Evolutionary conservation across 2,113 vertebrate genomes (phyloP), one percentile per base, ranked within the genome.

Genomic region (Psammodynastes pulverulentus): DNA sequence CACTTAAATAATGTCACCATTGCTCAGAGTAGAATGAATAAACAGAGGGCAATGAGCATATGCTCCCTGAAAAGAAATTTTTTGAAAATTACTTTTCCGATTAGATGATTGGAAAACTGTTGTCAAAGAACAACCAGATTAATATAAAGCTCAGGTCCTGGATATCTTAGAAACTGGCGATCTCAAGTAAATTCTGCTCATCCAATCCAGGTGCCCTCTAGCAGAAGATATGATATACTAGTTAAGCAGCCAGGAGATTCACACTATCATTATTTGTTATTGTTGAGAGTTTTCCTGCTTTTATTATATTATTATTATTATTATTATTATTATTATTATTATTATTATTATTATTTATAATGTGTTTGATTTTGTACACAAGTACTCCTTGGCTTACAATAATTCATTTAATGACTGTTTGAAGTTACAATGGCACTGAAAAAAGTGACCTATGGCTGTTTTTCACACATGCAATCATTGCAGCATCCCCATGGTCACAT

Each of bases 1-100:
- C 96, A 97, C 95, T 98, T 98, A 98, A 98, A 97, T 97, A 98
- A 96, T 96, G 95, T 97, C 96, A 97, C 94, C 96, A 96, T 95
- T 97, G 96, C 96, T 97, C 97, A 96, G 96, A 97, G 96, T 95
- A 96, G 97, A 97, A 95, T 49, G 94, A 91, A 96, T 93, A 96
- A 95, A 95, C 95, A 96, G 92, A 13, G 92, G 95, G 88, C 91
- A 94, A 93, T 90, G 94, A 96, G 97, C 94, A 95, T 94, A 94
- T 94, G 94, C 95, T 96, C 91, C 88, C 54, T 54, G 67, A 53
- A 48, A 93, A 94, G 95, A 97, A 51, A 90, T 94, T 95, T 97
- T 79, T 43, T 93, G 91, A 92, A 95, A 96, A 94, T 93, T 96
- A 21, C 94, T 96, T 96, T 92, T 95, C 92, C 93, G 95, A 86